Conservation (phyloP, 2,113 vertebrate species). For the Cariama cristata region DNA sequence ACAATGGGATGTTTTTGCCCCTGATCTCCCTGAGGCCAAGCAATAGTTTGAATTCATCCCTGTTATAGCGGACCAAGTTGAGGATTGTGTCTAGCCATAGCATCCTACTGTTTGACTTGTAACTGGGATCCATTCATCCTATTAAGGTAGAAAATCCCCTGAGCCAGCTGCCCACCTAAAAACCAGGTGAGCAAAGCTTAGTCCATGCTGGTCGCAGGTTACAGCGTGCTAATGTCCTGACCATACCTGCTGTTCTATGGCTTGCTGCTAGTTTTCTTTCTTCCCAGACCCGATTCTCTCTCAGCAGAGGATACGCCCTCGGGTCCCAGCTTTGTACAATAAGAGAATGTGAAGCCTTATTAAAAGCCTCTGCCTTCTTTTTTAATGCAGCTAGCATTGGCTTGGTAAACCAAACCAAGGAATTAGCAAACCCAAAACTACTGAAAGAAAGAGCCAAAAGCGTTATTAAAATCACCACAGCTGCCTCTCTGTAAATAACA, state of each 20-base stretch:
- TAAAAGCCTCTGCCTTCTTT: not conserved
- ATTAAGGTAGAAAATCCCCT: not conserved
- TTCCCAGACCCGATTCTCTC: not conserved
- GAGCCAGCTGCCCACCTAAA: not conserved
- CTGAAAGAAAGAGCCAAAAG: not conserved
- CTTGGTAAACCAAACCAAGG: not conserved
- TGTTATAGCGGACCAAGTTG: not conserved
- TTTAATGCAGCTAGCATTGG: not conserved
- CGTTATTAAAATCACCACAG: not conserved
- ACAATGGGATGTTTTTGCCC: not conserved
- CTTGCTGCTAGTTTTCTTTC: too few relatives aligned
- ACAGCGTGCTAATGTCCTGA: rapidly evolving
- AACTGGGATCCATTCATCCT: not conserved
- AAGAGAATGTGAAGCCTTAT: not conserved
- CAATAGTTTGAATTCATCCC: not conserved
- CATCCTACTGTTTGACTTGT: not conserved
- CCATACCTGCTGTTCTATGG: rapidly evolving
- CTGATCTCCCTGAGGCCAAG: not conserved
- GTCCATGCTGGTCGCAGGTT: rapidly evolving
- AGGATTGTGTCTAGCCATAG: not conserved
- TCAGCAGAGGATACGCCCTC: not conserved
- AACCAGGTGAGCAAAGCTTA: not conserved
- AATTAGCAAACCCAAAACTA: not conserved
- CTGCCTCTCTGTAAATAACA: not conserved
- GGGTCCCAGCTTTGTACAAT: not conserved